Conservation (phyloP, 2,113 vertebrate species). For the Colaptes auratus region DNA sequence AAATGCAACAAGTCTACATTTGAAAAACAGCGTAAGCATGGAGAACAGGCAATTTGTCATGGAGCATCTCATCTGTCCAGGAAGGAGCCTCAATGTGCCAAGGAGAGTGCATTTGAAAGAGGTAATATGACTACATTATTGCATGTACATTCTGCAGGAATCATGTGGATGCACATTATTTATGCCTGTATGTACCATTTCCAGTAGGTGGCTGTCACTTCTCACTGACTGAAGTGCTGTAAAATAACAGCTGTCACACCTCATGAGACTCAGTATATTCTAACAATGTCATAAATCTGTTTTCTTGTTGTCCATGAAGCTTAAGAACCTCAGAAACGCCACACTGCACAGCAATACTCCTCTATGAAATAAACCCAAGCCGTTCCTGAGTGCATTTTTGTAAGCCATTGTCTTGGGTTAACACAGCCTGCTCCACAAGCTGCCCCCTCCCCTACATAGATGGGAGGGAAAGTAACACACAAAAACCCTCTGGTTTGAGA, state of each 20-base stretch:
- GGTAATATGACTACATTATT: background rate
- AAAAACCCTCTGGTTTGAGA: no score
- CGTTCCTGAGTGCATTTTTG: background rate
- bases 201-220: slow-evolving; percentile 51
- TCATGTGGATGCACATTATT: slow-evolving; percentile 47
- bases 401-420: background rate
- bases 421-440: no score
- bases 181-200: slow-evolving; percentile 58
- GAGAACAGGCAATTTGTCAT: background rate
- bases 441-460: no score
- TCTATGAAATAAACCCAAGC: background rate
- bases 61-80: background rate
- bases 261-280: slow-evolving; percentile 37
- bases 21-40: background rate
- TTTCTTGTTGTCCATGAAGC: slow-evolving; percentile 11
- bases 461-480: no score
- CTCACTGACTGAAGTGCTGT: slow-evolving; percentile 50
- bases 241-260: slow-evolving; percentile 70
- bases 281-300: slow-evolving; percentile 34
- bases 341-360: background rate
- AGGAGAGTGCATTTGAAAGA: background rate
- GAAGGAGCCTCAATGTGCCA: background rate
- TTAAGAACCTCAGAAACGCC: background rate
- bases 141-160: slow-evolving; percentile 1
- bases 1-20: background rate